These are phyloP conservation scores for Tragelaphus imberbis DNA, from an alignment of 2,113 vertebrate genomes.

Conservation along the genomic window DNA sequence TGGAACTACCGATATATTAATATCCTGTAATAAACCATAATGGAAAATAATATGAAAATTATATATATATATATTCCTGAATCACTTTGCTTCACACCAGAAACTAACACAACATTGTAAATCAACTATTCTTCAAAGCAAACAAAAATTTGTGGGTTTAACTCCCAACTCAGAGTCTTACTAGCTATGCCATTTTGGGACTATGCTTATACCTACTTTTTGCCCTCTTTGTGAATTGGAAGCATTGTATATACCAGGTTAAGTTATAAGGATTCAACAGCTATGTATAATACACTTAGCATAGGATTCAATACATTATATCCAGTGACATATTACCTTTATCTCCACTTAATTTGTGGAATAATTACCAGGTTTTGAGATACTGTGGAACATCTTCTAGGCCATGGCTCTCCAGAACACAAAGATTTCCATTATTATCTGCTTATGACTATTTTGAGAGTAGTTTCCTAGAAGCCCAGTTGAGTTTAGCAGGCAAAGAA, in stretches of 20 bases:
- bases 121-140: neutral
- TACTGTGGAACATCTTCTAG: neutral
- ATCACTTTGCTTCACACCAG: neutral
- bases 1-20: neutral
- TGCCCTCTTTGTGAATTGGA: neutral
- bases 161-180: neutral
- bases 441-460: neutral
- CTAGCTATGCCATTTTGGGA: neutral
- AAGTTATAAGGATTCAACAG: neutral
- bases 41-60: neutral
- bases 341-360: conserved; percentile 33
- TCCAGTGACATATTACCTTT: conserved; percentile 1
- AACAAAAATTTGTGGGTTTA: neutral
- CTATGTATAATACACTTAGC: neutral
- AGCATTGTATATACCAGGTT: neutral
- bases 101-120: neutral
- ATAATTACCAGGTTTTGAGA: neutral
- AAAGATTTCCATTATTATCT: conserved; percentile 34
- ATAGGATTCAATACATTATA: neutral
- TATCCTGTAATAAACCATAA: neutral
- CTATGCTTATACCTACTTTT: neutral
- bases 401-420: neutral
- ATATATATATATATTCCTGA: neutral
- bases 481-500: neutral
- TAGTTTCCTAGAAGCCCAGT: neutral